These are phyloP conservation scores for Helicoverpa armigera DNA, from an alignment of 1,140 invertebrate species.

Conservation along the genomic window DNA sequence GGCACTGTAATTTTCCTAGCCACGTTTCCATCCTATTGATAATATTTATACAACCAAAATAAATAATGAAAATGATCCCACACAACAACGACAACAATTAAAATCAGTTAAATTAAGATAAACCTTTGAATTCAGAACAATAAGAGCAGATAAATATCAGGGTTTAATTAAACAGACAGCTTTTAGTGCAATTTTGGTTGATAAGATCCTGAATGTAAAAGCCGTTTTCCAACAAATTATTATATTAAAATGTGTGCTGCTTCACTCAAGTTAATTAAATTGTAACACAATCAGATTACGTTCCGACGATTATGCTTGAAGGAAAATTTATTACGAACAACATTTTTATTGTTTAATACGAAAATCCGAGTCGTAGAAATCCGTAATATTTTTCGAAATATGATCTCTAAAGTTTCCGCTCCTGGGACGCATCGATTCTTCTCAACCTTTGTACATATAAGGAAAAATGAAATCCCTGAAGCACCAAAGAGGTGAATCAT, in stretches of 20 bases:
- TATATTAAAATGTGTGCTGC: conserved; percentile 27
- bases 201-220: conserved; percentile 33
- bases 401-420: conserved; percentile 47
- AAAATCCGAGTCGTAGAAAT: conserved; percentile 5
- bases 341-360: conserved; percentile 2
- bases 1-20: too few relatives aligned
- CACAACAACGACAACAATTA: too few relatives aligned
- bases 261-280: conserved; percentile 39
- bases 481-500: conserved; percentile 1
- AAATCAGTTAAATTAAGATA: conserved; percentile 11
- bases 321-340: conserved; percentile 14
- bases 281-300: conserved; percentile 36
- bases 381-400: conserved; percentile 43
- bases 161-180: conserved; percentile 34
- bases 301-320: conserved; percentile 30
- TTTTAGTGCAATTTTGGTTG: conserved; percentile 29
- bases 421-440: conserved; percentile 57
- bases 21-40: too few relatives aligned
- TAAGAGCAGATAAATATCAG: conserved; percentile 25
- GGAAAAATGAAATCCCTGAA: conserved; percentile 46
- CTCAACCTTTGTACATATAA: conserved; percentile 45
- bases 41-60: too few relatives aligned
- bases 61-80: too few relatives aligned
- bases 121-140: conserved; percentile 11
- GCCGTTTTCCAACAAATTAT: conserved; percentile 26